Evolutionary conservation across 2,113 vertebrate species (phyloP).

Genomic region (Octodon degus): DNA sequence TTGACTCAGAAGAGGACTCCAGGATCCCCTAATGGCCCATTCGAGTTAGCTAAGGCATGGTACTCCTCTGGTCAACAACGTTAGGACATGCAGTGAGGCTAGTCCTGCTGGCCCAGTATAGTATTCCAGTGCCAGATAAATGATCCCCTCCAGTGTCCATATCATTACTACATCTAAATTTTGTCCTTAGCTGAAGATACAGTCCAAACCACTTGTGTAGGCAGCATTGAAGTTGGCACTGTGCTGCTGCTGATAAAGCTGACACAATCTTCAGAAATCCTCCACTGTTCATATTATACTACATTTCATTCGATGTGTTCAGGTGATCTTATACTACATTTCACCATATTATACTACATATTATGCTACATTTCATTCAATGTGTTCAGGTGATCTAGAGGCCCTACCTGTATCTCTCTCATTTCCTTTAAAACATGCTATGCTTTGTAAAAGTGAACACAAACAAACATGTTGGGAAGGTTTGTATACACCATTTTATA

Average conservation of each 20-base stretch:
- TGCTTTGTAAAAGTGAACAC: background rate
- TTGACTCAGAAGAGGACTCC: background rate
- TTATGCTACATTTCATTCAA: background rate
- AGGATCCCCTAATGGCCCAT: background rate
- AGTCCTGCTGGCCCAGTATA: background rate
- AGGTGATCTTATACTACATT: no score
- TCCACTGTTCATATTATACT: background rate
- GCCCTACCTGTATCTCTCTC: background rate
- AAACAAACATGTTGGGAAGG: background rate
- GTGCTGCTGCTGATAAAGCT: no score
- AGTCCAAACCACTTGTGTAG: background rate
- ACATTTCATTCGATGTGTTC: no score
- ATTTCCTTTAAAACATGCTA: background rate
- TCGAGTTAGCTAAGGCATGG: background rate
- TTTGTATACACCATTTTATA: background rate
- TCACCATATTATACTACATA: no score
- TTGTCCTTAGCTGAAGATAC: background rate
- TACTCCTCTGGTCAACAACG: background rate
- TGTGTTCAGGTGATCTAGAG: background rate
- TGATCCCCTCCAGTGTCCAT: background rate
- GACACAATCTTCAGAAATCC: background rate
- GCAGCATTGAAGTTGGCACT: background rate
- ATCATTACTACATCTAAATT: background rate
- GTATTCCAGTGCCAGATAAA: background rate
- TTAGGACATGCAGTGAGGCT: background rate